Base-by-base conservation (phyloP, 2,888 invertebrate species). In the Drosophila greeni region DNA sequence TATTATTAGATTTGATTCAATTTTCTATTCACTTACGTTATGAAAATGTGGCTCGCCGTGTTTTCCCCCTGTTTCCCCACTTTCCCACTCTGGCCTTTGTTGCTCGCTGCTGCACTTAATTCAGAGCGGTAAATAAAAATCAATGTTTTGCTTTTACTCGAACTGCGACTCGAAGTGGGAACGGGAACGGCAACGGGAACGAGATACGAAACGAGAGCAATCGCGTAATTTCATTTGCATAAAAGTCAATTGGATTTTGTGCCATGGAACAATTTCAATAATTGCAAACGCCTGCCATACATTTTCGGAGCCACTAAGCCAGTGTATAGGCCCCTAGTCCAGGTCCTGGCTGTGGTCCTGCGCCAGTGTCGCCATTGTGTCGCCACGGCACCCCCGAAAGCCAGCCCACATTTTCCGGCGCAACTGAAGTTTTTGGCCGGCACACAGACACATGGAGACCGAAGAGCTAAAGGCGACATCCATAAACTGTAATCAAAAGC, bases 1-100 rank as follows among this genome's bases (percentile, higher is more conserved):
- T 82, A 81, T 82, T 82, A 82, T 82, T 82, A 82, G 81, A 82
- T 82, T 82, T 82, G 80, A 82, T 82, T 82, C 81, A 82, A 82
- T 82, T 82, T 82, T 82, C 81, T 82, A 82, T 82, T 82, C 82
- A 82, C 81, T 82, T 82, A 82, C 81, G 74, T 82, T 82, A 82
- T 82, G 81, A 82, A 82, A 82, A 82, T 82, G 81, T 81, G 75
- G 76, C 76, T 68, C 67, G 66, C 55, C 59, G 56, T 67, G 66
- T 59, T 60, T 45, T 55, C 16, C 33, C 24, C 43, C 43, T 18
- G 23, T 37, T 18, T 33, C 33, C 43, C 43, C 24, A 23, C 43
- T 18, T 33, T 31, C 26, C 18, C 20, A 8, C 33, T 26, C 18
- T n/a, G 18, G 8, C 34, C 29, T 26, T 48, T 55, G 31, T 47